Conservation (phyloP, 2,888 invertebrate genomes). For the Caenorhabditis afra region DNA sequence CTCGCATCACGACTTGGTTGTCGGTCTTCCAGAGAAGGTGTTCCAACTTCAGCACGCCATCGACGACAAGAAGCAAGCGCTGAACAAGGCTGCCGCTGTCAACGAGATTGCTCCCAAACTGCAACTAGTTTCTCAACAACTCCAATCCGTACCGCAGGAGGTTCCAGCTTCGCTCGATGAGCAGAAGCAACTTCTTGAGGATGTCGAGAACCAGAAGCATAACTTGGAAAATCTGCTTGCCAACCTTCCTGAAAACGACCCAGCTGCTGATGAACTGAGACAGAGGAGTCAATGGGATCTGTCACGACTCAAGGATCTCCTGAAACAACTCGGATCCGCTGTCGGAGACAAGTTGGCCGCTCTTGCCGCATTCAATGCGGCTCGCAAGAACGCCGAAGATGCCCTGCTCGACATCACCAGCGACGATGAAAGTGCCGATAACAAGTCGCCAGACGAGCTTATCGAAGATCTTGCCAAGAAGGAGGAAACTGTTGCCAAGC, state of each 20-base stretch:
- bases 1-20: constrained; percentile 16
- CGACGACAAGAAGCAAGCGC: constrained; percentile 50
- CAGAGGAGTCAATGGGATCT: constrained; percentile 64
- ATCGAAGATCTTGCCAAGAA: constrained; percentile 47
- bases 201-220: constrained; percentile 50
- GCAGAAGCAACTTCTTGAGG: constrained; percentile 58
- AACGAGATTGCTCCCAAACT: constrained; percentile 56
- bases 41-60: constrained; percentile 46
- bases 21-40: constrained; percentile 49
- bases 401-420: constrained; percentile 22
- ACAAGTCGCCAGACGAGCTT: constrained; percentile 36
- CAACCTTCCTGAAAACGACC: constrained; percentile 46
- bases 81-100: constrained; percentile 45
- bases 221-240: constrained; percentile 57
- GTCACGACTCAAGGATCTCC: constrained; percentile 59
- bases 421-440: background rate
- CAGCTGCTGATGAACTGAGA: constrained; percentile 58
- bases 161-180: constrained; percentile 49
- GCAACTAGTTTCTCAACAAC: constrained; percentile 42
- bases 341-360: constrained; percentile 67
- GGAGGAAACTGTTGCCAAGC: constrained; percentile 41
- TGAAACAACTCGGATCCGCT: constrained; percentile 55
- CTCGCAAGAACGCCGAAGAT: constrained; percentile 64
- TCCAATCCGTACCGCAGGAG: constrained; percentile 48
- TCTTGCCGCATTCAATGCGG: constrained; percentile 64